These are phyloP conservation scores for Brachyptera risi DNA, from an alignment of 2,888 invertebrate genomes.

Conservation along the genomic window DNA sequence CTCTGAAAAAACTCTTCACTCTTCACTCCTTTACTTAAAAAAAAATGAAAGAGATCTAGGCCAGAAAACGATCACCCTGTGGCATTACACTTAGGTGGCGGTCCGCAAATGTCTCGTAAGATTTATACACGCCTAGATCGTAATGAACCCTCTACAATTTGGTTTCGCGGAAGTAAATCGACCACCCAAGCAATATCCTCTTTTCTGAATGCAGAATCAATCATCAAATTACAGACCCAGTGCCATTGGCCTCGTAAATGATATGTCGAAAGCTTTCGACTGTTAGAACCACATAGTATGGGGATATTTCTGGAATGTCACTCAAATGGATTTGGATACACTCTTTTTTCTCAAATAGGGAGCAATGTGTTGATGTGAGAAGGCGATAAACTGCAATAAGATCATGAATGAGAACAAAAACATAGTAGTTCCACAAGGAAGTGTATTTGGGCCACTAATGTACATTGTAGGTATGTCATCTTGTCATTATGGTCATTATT, in stretches of 20 bases:
- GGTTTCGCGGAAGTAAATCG: conserved; percentile 14
- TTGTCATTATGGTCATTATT: too few relatives aligned
- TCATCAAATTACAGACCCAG: not conserved
- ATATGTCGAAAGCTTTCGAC: conserved; percentile 11
- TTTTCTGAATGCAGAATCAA: conserved; percentile 1
- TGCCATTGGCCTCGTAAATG: not conserved
- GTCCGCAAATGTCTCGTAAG: conserved; percentile 6
- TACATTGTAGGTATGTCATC: too few relatives aligned
- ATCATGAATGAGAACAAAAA: conserved; percentile 5
- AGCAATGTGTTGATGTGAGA: not conserved
- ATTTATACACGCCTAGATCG: not conserved
- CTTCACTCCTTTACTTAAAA: not conserved
- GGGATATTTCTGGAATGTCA: not conserved
- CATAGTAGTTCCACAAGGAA: conserved; percentile 11
- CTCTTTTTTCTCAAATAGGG: not conserved
- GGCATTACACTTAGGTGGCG: not conserved
- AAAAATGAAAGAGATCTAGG: conserved; percentile 3
- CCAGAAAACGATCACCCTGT: conserved; percentile 5
- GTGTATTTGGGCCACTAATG: conserved; percentile 1
- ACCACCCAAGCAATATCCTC: conserved; percentile 11
- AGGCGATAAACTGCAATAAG: not conserved
- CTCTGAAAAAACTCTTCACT: too few relatives aligned
- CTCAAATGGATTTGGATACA: not conserved
- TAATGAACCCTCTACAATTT: not conserved
- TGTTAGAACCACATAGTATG: not conserved